A percentile compares a stretch with the other conserved stretches of the same genome.
Conservation (phyloP, 2,113 vertebrate genomes). For the Notarius quadriscutis region DNA sequence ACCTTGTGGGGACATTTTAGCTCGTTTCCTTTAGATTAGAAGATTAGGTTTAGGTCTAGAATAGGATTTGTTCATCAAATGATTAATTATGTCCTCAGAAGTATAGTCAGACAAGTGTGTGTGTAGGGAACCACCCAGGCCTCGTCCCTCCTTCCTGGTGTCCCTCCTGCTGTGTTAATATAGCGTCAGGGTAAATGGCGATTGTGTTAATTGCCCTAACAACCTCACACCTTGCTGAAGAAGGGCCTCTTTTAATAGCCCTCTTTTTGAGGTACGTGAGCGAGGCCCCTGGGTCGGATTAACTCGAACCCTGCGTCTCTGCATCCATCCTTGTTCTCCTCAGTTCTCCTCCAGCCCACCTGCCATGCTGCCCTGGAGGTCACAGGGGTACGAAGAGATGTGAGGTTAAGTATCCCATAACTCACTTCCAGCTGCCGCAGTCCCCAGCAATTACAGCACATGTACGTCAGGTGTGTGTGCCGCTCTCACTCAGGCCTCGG, state of each 20-base stretch:
- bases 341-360: conserved; percentile 49
- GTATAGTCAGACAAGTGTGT: too few relatives aligned
- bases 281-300: conserved; percentile 46
- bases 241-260: conserved; percentile 74
- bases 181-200: conserved; percentile 77
- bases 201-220: conserved; percentile 73
- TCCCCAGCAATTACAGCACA: conserved; percentile 59
- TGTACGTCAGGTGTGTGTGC: conserved; percentile 42
- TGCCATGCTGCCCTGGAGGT: conserved; percentile 55
- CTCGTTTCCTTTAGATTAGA: too few relatives aligned
- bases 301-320: background rate
- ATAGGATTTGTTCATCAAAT: too few relatives aligned
- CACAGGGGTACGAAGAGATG: conserved; percentile 45
- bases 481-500: background rate
- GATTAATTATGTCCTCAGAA: too few relatives aligned
- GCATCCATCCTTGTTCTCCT: conserved; percentile 20
- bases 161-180: conserved; percentile 62
- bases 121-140: conserved; percentile 7
- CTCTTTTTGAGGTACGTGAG: conserved; percentile 63
- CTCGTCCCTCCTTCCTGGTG: conserved; percentile 7
- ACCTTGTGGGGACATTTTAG: too few relatives aligned
- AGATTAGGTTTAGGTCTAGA: too few relatives aligned
- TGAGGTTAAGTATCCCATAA: conserved; percentile 63
- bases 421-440: conserved; percentile 56
- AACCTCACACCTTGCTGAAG: conserved; percentile 77